phyloP scores from a whole-genome alignment of 2,113 vertebrate genomes.

The Rhabdomys dilectus region DNA sequence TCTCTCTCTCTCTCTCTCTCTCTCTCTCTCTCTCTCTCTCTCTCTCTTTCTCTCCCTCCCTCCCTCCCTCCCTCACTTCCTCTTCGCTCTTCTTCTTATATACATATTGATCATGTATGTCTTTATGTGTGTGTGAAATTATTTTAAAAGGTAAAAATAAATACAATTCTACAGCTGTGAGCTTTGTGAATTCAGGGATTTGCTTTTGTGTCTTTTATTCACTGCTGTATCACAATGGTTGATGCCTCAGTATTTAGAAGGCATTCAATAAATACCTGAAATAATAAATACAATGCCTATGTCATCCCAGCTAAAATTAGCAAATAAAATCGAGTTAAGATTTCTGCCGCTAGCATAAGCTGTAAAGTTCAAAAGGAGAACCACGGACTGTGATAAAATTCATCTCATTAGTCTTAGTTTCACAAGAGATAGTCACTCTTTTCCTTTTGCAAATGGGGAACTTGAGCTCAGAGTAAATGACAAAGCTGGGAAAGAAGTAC shows the following conservation, averaged over 20 bases:
- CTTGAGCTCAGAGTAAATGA: slow-evolving; percentile 18
- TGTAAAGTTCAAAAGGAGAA: slow-evolving; percentile 1
- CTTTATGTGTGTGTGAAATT: neutral
- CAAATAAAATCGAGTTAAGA: slow-evolving; percentile 16
- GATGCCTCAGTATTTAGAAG: neutral
- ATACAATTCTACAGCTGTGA: neutral
- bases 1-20: neutral
- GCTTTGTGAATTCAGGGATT: neutral
- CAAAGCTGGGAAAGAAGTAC: neutral
- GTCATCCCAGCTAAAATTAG: neutral
- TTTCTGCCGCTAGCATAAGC: neutral
- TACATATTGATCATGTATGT: neutral
- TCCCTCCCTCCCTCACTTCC: neutral
- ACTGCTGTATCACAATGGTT: neutral
- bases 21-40: neutral
- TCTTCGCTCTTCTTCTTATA: neutral
- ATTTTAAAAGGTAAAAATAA: neutral
- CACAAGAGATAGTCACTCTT: neutral
- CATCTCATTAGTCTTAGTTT: slow-evolving; percentile 30
- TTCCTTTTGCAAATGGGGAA: slow-evolving; percentile 32
- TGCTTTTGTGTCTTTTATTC: neutral
- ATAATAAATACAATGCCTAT: neutral
- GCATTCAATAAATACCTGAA: slow-evolving; percentile 11
- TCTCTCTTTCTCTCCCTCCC: too few species aligned
- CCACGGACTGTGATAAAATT: neutral